Conservation (phyloP, 2,888 invertebrate species). For the Cataglyphis albicans region DNA sequence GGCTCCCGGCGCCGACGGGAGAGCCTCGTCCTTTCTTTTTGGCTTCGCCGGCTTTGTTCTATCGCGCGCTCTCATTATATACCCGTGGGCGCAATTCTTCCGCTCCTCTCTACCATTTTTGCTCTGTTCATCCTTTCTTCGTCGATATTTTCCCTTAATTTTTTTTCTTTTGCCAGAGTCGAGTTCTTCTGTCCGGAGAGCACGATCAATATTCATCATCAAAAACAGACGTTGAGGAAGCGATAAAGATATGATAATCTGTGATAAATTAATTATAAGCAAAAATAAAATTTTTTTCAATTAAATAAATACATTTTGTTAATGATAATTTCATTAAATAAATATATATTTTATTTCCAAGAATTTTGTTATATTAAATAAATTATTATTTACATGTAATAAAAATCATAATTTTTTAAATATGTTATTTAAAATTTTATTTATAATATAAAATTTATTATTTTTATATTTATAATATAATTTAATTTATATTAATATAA, state of each 20-base stretch:
- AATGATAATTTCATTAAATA: too few species aligned
- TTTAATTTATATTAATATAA: too few species aligned
- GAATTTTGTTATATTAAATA: too few species aligned
- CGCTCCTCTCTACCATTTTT: constrained; percentile 26
- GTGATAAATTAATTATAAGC: neutral
- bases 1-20: neutral
- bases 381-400: too few species aligned
- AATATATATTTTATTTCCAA: too few species aligned
- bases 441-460: too few species aligned
- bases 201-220: constrained; percentile 15
- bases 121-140: constrained; percentile 17
- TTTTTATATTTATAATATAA: too few species aligned
- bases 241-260: neutral
- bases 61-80: constrained; percentile 49
- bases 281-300: too few species aligned
- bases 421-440: too few species aligned
- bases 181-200: neutral
- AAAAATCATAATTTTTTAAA: too few species aligned
- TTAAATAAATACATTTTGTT: too few species aligned
- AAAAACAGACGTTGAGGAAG: neutral
- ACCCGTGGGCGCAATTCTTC: constrained; percentile 43
- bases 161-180: neutral
- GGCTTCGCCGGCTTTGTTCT: constrained; percentile 39
- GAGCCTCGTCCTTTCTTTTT: constrained; percentile 35
- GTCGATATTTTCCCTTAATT: constrained; percentile 32